Evolutionary conservation across 2,113 vertebrate genomes (phyloP), one percentile per base, ranked within the genome.

Genomic region (Anas platyrhynchos): DNA sequence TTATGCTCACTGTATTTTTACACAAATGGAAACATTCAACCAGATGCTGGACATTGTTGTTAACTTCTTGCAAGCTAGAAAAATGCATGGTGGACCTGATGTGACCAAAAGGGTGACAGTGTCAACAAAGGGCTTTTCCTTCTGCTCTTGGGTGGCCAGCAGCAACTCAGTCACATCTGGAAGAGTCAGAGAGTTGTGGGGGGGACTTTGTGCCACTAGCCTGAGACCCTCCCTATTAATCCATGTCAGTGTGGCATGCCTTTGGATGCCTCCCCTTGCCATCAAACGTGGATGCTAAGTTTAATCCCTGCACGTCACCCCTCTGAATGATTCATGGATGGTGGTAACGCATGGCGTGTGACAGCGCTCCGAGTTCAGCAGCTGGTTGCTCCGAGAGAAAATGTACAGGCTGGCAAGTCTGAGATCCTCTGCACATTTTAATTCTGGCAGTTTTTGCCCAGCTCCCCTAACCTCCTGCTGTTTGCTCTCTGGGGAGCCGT

Each of bases 101-200:
- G 36, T 63, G 41, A 56, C 58, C 44, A 48, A 65, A 66, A 48
- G 59, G 5, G 9, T 58, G 27, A 38, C 38, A 29, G 36, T 38
- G 50, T 7, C 77, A 46, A 20, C 50, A 77, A 41, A 27, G n/a
- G 12, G 61, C 20, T 54, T 89, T 68, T 55, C 52, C 18, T 81
- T 82, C 50, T 58, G 54, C 34, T 13, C 3, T 68, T 44, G n/a
- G 32, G 8, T 54, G 31, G 23, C 34, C 36, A 44, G 32, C 56
- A 34, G 43, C 12, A 16, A 29, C 44, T 77, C 38, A 71, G 50
- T 73, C 27, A 29, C 21, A 55, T 27, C 13, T 67, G 6, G 68
- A 83, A 79, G 32, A 23, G 27, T 34, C 0, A 1, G n/a, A n/a
- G n/a, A n/a, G 27, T 31, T 0, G 0, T 46, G 55, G 18, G 87